phyloP scores from a whole-genome alignment of 2,113 vertebrate species.

The Cepphus grylle region DNA sequence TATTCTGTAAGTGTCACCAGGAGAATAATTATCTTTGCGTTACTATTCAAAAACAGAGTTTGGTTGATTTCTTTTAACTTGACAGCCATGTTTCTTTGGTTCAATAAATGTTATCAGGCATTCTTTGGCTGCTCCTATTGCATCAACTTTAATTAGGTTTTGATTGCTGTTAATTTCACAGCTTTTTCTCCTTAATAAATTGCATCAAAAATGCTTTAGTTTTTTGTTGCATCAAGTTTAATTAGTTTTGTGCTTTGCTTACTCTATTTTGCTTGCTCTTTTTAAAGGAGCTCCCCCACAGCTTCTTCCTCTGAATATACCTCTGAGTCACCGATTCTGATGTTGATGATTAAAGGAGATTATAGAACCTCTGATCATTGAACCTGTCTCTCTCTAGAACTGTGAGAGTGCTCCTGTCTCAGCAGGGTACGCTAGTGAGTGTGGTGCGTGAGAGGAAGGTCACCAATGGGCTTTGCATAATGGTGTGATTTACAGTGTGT shows the following conservation, averaged over 20 bases:
- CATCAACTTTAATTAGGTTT: slow-evolving; percentile 83
- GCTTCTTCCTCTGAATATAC: slow-evolving; percentile 42
- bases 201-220: slow-evolving; percentile 70
- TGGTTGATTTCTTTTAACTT: slow-evolving; percentile 71
- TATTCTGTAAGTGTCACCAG: slow-evolving; percentile 63
- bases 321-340: slow-evolving; percentile 21
- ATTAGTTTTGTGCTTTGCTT: slow-evolving; percentile 77
- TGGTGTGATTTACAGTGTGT: neutral
- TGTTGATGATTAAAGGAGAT: neutral
- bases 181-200: slow-evolving; percentile 79
- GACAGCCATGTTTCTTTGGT: slow-evolving; percentile 75
- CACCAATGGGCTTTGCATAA: neutral
- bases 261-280: slow-evolving; percentile 61
- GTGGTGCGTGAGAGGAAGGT: neutral
- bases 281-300: slow-evolving; percentile 25
- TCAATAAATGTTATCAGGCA: slow-evolving; percentile 78
- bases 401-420: neutral
- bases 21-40: slow-evolving; percentile 68
- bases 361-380: neutral
- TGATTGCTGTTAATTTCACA: slow-evolving; percentile 84
- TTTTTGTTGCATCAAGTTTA: slow-evolving; percentile 76
- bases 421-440: neutral
- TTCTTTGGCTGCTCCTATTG: slow-evolving; percentile 73
- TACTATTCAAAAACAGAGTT: slow-evolving; percentile 66
- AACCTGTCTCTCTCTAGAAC: neutral